phyloP scores from a whole-genome alignment of 2,888 invertebrate genomes.

The Syrista parreyssii region DNA sequence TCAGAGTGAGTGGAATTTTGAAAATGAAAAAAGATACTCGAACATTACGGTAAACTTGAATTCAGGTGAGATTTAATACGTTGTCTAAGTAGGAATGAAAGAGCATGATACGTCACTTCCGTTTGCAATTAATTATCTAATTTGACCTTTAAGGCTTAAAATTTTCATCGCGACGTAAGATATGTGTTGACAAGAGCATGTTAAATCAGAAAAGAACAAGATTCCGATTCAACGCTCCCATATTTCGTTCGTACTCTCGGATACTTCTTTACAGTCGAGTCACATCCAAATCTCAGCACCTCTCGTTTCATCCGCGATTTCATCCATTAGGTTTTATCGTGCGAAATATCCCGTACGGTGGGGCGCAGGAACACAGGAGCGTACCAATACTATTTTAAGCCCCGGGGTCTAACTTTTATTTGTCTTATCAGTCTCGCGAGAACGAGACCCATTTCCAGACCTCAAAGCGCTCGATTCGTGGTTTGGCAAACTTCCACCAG shows the following conservation, averaged over 20 bases:
- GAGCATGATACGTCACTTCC: background rate
- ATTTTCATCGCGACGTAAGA: background rate
- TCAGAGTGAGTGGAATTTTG: background rate
- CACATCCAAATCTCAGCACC: slow-evolving; percentile 6
- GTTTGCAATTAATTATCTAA: background rate
- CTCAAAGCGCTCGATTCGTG: slow-evolving; percentile 27
- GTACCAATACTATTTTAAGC: background rate
- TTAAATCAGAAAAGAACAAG: background rate
- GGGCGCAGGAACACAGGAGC: background rate
- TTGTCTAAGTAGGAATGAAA: background rate
- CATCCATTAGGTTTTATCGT: slow-evolving; percentile 4
- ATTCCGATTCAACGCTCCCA: background rate
- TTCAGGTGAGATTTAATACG: background rate
- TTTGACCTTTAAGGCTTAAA: background rate
- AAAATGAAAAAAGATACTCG: background rate
- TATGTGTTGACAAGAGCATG: background rate
- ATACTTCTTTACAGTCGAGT: background rate
- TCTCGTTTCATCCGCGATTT: slow-evolving; percentile 1
- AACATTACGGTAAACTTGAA: background rate
- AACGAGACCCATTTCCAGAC: background rate
- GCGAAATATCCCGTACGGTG: background rate
- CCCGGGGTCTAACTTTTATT: background rate
- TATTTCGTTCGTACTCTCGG: background rate
- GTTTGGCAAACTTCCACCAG: slow-evolving; percentile 51
- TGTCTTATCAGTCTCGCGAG: background rate